Evolutionary conservation across 2,113 vertebrate genomes (phyloP).

Genomic region (Cebus imitator): DNA sequence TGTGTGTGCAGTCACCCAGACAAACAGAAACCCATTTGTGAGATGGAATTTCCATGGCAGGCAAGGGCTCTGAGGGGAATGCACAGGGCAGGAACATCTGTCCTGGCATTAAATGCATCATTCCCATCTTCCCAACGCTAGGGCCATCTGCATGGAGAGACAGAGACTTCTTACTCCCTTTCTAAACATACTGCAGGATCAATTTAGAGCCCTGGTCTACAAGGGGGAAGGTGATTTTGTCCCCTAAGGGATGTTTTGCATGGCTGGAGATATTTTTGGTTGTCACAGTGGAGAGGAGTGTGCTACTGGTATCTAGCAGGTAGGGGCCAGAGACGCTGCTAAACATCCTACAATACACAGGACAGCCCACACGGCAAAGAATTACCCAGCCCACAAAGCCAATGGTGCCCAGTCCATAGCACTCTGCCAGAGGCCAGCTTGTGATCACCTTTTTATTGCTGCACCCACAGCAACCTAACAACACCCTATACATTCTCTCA

Average conservation of each 20-base stretch:
- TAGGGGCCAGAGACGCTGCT: neutral
- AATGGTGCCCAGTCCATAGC: fast-evolving
- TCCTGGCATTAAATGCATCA: fast-evolving
- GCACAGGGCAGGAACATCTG: neutral
- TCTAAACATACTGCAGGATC: neutral
- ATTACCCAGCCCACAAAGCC: fast-evolving
- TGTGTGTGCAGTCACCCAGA: neutral
- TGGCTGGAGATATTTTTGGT: neutral
- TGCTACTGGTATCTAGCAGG: neutral
- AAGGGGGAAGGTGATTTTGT: no score
- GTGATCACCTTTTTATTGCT: neutral
- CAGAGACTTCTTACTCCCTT: neutral
- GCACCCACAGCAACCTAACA: fast-evolving
- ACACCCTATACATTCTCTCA: fast-evolving
- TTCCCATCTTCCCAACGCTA: neutral
- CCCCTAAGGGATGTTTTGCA: no score
- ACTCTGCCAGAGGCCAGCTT: neutral
- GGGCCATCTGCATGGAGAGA: neutral
- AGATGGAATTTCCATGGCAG: slow-evolving; percentile 14
- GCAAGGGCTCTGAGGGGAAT: neutral
- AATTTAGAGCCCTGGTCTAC: neutral
- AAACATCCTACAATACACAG: neutral
- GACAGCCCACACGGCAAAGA: neutral
- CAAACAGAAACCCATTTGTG: slow-evolving; percentile 53
- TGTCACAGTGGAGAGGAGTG: neutral